These are phyloP conservation scores for Terebella lapidaria DNA, from an alignment of 2,888 invertebrate genomes.

Conservation along the genomic window DNA sequence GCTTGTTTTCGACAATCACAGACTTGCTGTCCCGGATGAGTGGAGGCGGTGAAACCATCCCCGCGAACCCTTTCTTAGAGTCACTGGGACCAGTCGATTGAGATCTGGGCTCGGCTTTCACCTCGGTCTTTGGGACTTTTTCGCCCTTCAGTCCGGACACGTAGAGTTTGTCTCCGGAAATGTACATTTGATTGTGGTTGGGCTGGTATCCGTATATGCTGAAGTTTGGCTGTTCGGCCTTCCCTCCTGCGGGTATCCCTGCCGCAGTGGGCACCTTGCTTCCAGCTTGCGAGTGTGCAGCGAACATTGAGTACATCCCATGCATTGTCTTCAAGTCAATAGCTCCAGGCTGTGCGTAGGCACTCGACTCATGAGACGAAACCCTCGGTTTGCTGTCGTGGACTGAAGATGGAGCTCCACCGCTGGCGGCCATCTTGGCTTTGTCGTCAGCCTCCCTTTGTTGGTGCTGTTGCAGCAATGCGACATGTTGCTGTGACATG, in stretches of 20 bases:
- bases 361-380: background rate
- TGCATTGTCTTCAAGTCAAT: background rate
- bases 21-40: slow-evolving; percentile 38
- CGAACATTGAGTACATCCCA: background rate
- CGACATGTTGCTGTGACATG: background rate
- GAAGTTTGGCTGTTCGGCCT: slow-evolving; percentile 35
- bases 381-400: background rate
- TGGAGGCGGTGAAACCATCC: slow-evolving; percentile 30
- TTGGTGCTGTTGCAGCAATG: background rate
- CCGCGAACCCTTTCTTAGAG: slow-evolving; percentile 4
- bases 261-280: background rate
- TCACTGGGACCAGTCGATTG: background rate
- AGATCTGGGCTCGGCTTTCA: background rate
- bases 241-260: background rate
- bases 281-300: background rate
- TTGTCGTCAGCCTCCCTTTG: background rate
- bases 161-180: slow-evolving; percentile 48
- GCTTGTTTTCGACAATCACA: slow-evolving; percentile 45
- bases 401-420: background rate
- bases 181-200: slow-evolving; percentile 47
- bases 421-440: background rate
- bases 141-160: slow-evolving; percentile 32
- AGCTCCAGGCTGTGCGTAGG: background rate
- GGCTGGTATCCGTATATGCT: slow-evolving; percentile 53
- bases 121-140: slow-evolving; percentile 13